Percentiles rank a stretch among this genome's conserved stretches.
Conservation (phyloP, 1,140 invertebrate species). For the Sarcophaga peregrina region DNA sequence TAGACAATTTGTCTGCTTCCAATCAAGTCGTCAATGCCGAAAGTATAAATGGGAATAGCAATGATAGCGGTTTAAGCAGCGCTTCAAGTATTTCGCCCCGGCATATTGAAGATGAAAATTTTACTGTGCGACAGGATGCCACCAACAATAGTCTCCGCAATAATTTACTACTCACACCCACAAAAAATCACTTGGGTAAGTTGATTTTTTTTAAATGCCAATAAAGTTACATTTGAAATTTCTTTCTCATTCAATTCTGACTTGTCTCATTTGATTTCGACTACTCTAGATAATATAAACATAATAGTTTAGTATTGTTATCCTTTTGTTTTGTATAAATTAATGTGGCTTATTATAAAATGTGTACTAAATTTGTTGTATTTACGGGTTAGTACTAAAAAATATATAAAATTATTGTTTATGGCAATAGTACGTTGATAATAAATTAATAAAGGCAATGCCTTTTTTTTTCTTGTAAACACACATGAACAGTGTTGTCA, state of each 20-base stretch:
- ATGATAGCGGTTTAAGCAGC: conserved; percentile 43
- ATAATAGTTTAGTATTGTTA: background rate
- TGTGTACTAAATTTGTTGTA: conserved; percentile 45
- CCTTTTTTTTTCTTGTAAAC: background rate
- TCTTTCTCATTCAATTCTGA: conserved; percentile 9
- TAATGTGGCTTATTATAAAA: conserved; percentile 26
- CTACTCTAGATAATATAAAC: background rate
- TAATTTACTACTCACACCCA: background rate
- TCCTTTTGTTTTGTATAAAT: conserved; percentile 33
- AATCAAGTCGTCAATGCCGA: conserved; percentile 6
- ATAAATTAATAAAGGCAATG: background rate
- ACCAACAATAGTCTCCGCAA: too few relatives aligned
- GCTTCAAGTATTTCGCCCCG: conserved; percentile 29
- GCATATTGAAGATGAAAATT: background rate
- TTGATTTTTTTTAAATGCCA: background rate
- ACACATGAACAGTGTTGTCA: too few relatives aligned
- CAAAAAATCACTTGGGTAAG: conserved; percentile 17
- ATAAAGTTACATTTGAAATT: background rate
- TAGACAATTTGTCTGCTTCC: conserved; percentile 39
- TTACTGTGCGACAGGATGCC: background rate
- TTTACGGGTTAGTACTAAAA: conserved; percentile 36
- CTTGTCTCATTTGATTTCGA: too few relatives aligned
- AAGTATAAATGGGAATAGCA: conserved; percentile 21
- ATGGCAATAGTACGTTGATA: background rate
- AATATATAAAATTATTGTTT: background rate